A percentile compares a stretch with the other conserved stretches of the same genome.
These are phyloP conservation scores for Tursiops truncatus DNA, from an alignment of 2,113 vertebrate species.

Conservation along the genomic window DNA sequence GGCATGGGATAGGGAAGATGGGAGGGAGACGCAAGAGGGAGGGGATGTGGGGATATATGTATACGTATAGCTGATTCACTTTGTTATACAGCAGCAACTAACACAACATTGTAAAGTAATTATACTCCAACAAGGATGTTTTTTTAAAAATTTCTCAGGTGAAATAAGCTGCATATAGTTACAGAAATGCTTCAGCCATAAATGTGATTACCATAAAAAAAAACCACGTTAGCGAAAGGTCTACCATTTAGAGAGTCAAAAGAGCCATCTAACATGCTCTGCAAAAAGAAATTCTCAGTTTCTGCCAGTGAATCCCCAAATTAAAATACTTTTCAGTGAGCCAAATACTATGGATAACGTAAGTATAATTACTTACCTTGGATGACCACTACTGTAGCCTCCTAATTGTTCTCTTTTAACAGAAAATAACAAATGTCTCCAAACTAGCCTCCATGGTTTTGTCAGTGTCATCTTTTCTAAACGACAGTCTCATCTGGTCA, in stretches of 20 bases:
- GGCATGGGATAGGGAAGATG: no score
- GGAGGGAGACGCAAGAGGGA: no score
- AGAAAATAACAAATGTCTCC: neutral
- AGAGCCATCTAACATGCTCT: neutral
- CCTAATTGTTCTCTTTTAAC: conserved; percentile 2
- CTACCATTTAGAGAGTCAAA: conserved; percentile 53
- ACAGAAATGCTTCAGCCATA: conserved; percentile 52
- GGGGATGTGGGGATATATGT: no score
- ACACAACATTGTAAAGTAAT: no score
- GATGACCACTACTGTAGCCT: neutral
- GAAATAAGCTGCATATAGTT: conserved; percentile 61
- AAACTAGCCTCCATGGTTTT: neutral
- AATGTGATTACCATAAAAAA: conserved; percentile 52
- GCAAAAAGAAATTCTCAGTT: conserved; percentile 40
- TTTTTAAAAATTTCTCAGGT: conserved; percentile 65
- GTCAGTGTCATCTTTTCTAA: neutral
- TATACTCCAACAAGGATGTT: no score
- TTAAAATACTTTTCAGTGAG: conserved; percentile 51
- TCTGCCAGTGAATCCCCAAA: neutral
- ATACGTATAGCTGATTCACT: no score
- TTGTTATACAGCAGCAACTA: no score
- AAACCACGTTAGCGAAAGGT: conserved; percentile 51
- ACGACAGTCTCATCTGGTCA: neutral
- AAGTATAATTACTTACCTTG: conserved; percentile 11
- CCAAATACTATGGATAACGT: neutral